phyloP scores from a whole-genome alignment of 2,888 invertebrate genomes.

The Sympetrum striolatum region DNA sequence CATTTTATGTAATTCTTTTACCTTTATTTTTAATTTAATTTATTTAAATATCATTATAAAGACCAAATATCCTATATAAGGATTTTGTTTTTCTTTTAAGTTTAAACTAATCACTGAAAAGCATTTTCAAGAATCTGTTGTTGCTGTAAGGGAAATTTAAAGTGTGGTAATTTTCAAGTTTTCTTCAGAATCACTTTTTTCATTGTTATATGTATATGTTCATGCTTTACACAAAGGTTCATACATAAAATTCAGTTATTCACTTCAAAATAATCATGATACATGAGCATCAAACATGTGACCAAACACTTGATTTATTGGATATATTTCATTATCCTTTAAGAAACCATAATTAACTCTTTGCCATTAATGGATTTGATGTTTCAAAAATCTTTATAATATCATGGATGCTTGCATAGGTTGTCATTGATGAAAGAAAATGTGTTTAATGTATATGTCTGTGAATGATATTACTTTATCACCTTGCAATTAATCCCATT shows the following conservation, averaged over 20 bases:
- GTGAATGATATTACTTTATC: background rate
- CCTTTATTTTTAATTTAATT: no score
- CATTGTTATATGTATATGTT: background rate
- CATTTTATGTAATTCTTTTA: no score
- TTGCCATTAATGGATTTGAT: background rate
- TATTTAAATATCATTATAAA: no score
- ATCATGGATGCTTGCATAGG: background rate
- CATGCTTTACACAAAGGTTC: background rate
- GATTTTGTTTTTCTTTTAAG: no score
- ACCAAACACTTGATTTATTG: background rate
- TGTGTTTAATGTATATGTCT: background rate
- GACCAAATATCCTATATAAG: no score
- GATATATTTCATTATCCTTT: background rate
- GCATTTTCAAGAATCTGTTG: no score
- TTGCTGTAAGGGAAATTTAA: no score
- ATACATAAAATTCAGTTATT: background rate
- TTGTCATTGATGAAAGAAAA: background rate
- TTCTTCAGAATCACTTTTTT: no score
- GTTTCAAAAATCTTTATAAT: background rate
- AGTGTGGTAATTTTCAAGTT: no score
- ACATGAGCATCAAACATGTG: background rate
- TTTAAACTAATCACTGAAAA: no score
- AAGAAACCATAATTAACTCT: background rate
- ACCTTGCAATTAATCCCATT: slow-evolving; percentile 29
- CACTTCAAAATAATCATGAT: background rate